phyloP scores from a whole-genome alignment of 2,113 vertebrate species.

The Oxygymnocypris stewartii region DNA sequence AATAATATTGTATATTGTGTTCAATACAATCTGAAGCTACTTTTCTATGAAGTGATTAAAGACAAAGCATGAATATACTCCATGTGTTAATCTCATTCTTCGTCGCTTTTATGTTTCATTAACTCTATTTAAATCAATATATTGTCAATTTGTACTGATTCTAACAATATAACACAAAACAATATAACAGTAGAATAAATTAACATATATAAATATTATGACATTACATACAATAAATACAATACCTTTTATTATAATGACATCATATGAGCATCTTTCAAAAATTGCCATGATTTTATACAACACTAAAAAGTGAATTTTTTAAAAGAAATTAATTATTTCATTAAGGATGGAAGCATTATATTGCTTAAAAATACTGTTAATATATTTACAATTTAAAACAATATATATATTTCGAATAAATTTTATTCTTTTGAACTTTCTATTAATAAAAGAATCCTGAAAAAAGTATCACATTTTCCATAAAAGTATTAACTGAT shows the following conservation, averaged over 20 bases:
- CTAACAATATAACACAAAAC: not conserved
- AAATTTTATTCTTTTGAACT: too few species aligned
- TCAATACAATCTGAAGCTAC: constrained; percentile 92
- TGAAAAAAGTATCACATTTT: too few species aligned
- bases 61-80: constrained; percentile 89
- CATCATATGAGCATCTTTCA: too few species aligned
- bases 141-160: not conserved
- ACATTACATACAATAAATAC: not conserved
- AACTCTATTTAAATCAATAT: not conserved
- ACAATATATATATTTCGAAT: too few species aligned
- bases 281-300: too few species aligned
- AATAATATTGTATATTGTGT: constrained; percentile 98
- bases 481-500: too few species aligned
- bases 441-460: too few species aligned
- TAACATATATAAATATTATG: not conserved
- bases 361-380: too few species aligned
- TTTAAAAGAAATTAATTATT: too few species aligned
- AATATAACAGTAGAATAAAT: not conserved
- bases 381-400: too few species aligned
- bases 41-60: constrained; percentile 99
- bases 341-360: too few species aligned
- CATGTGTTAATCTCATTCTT: constrained; percentile 7
- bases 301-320: too few species aligned
- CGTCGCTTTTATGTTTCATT: not conserved
- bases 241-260: not conserved